These are phyloP conservation scores for Anser cygnoides DNA, from an alignment of 2,113 vertebrate genomes.

Conservation along the genomic window DNA sequence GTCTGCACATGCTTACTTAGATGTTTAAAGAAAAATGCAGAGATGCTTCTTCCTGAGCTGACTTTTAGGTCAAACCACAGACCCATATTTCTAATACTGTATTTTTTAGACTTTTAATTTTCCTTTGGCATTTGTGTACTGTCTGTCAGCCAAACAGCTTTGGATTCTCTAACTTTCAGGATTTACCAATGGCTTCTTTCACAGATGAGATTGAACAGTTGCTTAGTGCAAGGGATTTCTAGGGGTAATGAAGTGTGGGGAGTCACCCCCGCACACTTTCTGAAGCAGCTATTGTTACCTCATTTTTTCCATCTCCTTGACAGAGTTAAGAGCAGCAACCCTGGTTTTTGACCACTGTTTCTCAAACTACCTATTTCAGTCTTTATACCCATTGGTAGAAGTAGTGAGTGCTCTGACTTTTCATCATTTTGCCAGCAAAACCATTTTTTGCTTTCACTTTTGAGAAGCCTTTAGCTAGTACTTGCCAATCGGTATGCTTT, in stretches of 20 bases:
- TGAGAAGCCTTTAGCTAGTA: background rate
- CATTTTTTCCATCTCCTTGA: background rate
- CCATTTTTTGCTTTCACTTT: background rate
- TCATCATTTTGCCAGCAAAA: background rate
- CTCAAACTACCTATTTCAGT: background rate
- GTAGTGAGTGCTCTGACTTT: background rate
- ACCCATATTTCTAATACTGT: background rate
- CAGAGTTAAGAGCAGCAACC: background rate
- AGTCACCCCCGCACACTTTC: background rate
- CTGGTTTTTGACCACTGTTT: background rate
- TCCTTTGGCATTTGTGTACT: background rate
- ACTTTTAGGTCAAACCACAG: background rate
- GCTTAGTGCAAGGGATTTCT: background rate
- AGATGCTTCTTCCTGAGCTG: background rate
- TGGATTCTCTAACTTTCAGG: background rate
- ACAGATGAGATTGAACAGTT: fast-evolving
- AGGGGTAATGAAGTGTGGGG: background rate
- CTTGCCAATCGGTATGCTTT: background rate
- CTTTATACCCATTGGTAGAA: background rate
- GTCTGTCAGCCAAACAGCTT: background rate
- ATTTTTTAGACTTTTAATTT: background rate
- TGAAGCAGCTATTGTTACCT: background rate
- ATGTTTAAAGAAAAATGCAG: background rate
- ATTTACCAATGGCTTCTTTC: background rate
- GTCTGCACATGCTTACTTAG: background rate